Evolutionary conservation across 2,888 invertebrate species (phyloP), one percentile per base, ranked within the genome.

Genomic region (Gortyna flavago): DNA sequence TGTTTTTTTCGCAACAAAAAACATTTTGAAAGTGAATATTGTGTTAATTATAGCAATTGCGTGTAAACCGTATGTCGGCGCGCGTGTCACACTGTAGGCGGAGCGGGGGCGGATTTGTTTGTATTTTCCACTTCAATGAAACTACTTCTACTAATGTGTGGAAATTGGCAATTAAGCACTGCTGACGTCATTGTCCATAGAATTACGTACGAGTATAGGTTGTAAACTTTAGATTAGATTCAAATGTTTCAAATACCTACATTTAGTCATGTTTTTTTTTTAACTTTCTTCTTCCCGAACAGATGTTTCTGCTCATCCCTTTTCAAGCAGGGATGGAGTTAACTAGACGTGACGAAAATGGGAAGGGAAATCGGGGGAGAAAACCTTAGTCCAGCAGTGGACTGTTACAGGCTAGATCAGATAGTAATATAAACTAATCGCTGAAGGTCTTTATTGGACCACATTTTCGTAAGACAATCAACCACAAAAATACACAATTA

Each of bases 101-200:
- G 71, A 71, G 48, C 51, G 71, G 71, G 16, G 79, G 71, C 71
- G 71, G 41, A 32, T 57, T 61, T 71, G 79, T 70, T 79, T 79
- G 41, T 70, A 61, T 41, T 48, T 25, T 41, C n/a, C 1, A 21
- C 48, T 51, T 61, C 32, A 61, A 41, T 35, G 8, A 32, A 38
- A 16, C 2, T 35, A 18, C 11, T 41, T 11, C 2, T 41, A 41
- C 38, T 61, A 48, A 41, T 70, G 35, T 29, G 8, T 51, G 25
- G 67, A 67, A 77, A 38, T 59, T 48, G 29, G 48, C 54, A 21
- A 67, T n/a, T 16, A 48, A 18, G 1, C 44, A 61, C 25, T 66
- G 21, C 1, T 41, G 1, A 32, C 62, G 8, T 76, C 77, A 35
- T 54, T 21, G 16, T 66, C 16, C 51, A 32, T 41, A 25, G 4